Evolutionary conservation across 2,797 vertebrate species (phyloP).

Genomic region (Pteronotus mesoamericanus): DNA sequence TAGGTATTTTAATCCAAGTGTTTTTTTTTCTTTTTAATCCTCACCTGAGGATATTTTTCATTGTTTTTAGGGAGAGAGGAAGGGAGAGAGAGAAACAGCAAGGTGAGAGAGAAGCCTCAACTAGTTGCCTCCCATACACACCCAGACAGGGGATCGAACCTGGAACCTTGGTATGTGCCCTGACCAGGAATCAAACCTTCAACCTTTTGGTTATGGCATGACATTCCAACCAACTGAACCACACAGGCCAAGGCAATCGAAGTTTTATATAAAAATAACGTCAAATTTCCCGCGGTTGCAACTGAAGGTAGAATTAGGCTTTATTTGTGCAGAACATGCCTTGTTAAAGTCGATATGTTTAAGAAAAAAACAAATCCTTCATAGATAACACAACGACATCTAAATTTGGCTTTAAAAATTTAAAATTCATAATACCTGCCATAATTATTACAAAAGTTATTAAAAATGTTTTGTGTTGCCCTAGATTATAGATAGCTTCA

Average conservation of each 20-base stretch:
- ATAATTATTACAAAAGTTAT: not conserved
- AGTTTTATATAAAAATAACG: conserved; percentile 8
- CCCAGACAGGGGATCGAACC: not conserved
- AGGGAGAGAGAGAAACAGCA: not conserved
- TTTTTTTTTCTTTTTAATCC: not conserved
- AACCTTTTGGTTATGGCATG: not conserved
- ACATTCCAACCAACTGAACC: not conserved
- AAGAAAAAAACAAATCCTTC: not conserved
- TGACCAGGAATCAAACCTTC: not conserved
- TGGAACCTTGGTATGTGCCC: not conserved
- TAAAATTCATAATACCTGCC: not conserved
- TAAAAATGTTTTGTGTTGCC: not conserved
- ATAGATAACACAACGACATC: not conserved
- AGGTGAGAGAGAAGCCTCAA: not conserved
- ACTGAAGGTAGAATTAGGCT: not conserved
- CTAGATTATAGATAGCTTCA: not conserved
- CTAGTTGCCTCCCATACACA: not conserved
- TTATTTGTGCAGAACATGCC: not conserved
- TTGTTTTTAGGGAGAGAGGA: not conserved
- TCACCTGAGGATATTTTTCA: too few relatives aligned
- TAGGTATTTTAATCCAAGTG: not conserved
- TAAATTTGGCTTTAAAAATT: not conserved
- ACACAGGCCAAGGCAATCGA: not conserved
- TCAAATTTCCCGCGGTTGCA: not conserved
- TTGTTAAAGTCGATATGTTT: not conserved